A percentile compares a stretch with the other conserved stretches of the same genome.
phyloP scores from a whole-genome alignment of 2,888 invertebrate genomes.

The Archaeoteleia sp. region DNA sequence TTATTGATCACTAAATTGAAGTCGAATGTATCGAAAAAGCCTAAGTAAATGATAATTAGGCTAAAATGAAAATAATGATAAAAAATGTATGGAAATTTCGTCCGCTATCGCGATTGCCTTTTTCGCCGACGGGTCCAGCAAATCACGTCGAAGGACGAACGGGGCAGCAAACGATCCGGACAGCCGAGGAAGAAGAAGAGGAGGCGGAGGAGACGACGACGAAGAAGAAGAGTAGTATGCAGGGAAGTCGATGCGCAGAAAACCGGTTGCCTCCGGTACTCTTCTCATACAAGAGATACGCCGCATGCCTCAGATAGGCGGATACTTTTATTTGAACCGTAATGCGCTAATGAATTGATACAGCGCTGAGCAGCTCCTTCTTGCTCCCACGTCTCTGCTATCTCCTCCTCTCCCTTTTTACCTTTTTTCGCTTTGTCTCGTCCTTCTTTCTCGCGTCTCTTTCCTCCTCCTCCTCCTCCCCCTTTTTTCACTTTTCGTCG shows the following conservation, averaged over 20 bases:
- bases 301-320: constrained; percentile 68
- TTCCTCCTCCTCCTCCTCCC: constrained; percentile 2
- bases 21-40: constrained; percentile 18
- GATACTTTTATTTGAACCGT: constrained; percentile 67
- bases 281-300: constrained; percentile 58
- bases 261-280: constrained; percentile 63
- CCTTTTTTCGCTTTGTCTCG: constrained; percentile 15
- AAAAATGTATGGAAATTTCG: constrained; percentile 42
- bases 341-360: constrained; percentile 73
- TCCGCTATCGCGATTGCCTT: constrained; percentile 32
- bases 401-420: constrained; percentile 11
- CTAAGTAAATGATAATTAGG: constrained; percentile 37
- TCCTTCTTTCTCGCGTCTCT: constrained; percentile 4
- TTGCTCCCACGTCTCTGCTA: constrained; percentile 21
- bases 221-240: constrained; percentile 23
- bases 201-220: constrained; percentile 34
- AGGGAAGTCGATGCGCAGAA: constrained; percentile 52
- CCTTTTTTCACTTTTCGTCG: constrained; percentile 20
- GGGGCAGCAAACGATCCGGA: constrained; percentile 38
- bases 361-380: constrained; percentile 57
- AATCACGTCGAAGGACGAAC: constrained; percentile 67
- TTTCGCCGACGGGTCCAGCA: constrained; percentile 52
- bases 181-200: constrained; percentile 24
- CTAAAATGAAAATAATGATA: constrained; percentile 35
- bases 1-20: constrained; percentile 25